Evolutionary conservation across 1,140 invertebrate genomes (phyloP), one percentile per base, ranked within the genome.

Genomic region (Diorhabda sublineata): DNA sequence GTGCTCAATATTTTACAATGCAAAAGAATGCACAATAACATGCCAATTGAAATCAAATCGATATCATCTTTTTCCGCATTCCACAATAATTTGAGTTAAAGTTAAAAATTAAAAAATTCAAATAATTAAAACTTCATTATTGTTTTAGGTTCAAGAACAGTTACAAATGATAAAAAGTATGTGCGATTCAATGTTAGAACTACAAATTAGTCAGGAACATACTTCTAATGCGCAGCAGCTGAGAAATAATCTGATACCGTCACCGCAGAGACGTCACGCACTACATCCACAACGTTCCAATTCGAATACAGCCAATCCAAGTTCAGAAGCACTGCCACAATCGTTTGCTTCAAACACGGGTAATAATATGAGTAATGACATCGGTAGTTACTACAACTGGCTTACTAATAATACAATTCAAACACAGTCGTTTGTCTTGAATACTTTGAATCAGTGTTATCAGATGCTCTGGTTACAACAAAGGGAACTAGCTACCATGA

Each of bases 401-500:
- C 71, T 80, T 44, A 71, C 80, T 2, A 79, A 78, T 8, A 81
- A 78, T 67, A 74, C 78, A 2, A 68, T 81, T 41, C 82, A 83
- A 64, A 82, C 82, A 9, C 82, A 83, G 70, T 81, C 83, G 42
- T 77, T 83, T 65, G 76, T 83, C 70, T 66, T 83, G 9, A 79
- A 82, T 52, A 80, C 82, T 4, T 68, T 85, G 26, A 84, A 80
- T 70, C 83, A 84, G 63, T 84, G 84, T 73, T 84, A 82, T 71
- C 82, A 84, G 72, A 78, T 84, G 75, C 66, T 84, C 9, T 84
- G 82, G 80, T 64, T 82, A 61, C 83, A 84, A 69, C 83, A 85
- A 69, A 71, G 80, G 42, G 83, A 84, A 70, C 67, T 84, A n/a
- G 74, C 76, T 2, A 62, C 75, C 5, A 69, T 85, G 41, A 75